Evolutionary conservation across 2,888 invertebrate genomes (phyloP), one percentile per base, ranked within the genome.

Genomic region (Volucella inanis): DNA sequence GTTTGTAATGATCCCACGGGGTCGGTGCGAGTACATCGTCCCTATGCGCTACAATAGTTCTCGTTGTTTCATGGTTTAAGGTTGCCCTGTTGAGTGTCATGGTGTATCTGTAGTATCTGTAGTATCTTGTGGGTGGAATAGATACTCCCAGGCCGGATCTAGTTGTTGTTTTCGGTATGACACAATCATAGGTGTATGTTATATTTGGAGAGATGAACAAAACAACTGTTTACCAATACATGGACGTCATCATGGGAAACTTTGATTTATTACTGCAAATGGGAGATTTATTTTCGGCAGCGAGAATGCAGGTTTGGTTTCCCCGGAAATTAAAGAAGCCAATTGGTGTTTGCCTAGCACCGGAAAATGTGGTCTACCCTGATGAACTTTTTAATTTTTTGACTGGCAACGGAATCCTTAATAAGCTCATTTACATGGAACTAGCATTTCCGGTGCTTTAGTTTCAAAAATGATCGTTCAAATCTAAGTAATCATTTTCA

Each of bases 241-340:
- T 10, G 62, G 52, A 68, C 45, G 70, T 71, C 71, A 75, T 72
- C 76, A 77, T 80, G 81, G 81, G 81, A 81, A 85, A 85, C 64
- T 59, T 80, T 85, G 81, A 85, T 85, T 85, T 85, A 85, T 85
- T 64, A 61, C 80, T 76, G 77, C 76, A 85, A 85, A 85, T 68
- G 85, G 68, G 57, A 77, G 85, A 85, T 85, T 85, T 85, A 85
- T 85, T 85, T 72, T 68, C 67, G 65, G 50, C 54, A 71, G 50
- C 47, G 39, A 62, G 67, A n/a, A 62, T 50, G 72, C 67, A 61
- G 67, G 67, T 41, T 65, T 55, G 72, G 61, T 72, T 82, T 77
- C 47, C 47, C 18, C 22, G 65, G 59, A 83, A 84, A 74, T 80
- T 64, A 80, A 62, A 38, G 57, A 80, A 64, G 55, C 43, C 80